phyloP scores from a whole-genome alignment of 2,797 vertebrate genomes.

The Carapus acus region DNA sequence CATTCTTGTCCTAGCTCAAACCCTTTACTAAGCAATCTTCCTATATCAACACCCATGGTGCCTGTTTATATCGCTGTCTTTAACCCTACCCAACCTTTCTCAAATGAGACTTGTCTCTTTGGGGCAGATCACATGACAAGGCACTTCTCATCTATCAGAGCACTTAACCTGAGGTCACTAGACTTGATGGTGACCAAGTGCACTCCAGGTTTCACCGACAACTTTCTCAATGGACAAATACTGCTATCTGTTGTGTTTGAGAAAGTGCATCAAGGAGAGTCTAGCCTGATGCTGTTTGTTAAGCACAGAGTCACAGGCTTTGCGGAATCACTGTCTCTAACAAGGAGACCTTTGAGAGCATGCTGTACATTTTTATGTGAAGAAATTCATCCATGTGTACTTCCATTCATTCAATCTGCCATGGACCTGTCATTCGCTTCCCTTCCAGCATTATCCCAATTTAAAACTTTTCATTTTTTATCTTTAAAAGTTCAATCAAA shows the following conservation, averaged over 20 bases:
- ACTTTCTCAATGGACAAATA: constrained; percentile 24
- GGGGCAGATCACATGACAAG: not conserved
- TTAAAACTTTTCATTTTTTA: too few relatives aligned
- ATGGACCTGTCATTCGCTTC: constrained; percentile 45
- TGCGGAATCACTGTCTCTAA: constrained; percentile 36
- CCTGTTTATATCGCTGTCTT: not conserved
- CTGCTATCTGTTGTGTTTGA: not conserved
- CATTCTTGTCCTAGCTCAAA: constrained; percentile 6
- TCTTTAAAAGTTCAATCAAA: too few relatives aligned
- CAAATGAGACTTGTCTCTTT: not conserved
- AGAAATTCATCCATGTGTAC: constrained; percentile 41
- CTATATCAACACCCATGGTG: not conserved
- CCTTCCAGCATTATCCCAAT: constrained; percentile 39
- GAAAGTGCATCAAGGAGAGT: constrained; percentile 8
- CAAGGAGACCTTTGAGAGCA: constrained; percentile 25
- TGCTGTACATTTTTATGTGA: constrained; percentile 24
- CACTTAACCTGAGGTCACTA: constrained; percentile 22
- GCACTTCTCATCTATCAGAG: constrained; percentile 7
- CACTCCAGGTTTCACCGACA: not conserved
- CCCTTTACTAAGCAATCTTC: constrained; percentile 22
- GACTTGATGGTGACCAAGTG: not conserved
- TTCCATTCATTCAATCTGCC: constrained; percentile 56
- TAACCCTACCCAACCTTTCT: not conserved
- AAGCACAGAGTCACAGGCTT: constrained; percentile 9
- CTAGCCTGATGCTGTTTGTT: not conserved